phyloP scores from a whole-genome alignment of 2,797 vertebrate species.

The Kryptopterus vitreolus region DNA sequence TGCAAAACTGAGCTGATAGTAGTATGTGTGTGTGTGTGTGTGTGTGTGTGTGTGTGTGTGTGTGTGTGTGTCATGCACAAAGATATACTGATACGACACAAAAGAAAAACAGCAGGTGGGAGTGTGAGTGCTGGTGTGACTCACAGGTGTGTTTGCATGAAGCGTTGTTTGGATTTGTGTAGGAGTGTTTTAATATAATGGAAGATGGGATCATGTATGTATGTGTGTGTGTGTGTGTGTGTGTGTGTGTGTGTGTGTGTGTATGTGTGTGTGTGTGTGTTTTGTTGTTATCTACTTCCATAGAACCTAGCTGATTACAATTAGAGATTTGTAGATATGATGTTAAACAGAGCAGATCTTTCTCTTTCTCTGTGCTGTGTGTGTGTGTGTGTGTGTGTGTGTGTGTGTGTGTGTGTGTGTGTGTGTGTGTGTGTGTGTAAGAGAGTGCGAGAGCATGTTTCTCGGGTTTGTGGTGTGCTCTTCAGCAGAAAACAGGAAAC shows the following conservation, averaged over 20 bases:
- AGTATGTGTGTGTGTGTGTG: not conserved
- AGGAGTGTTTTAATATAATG: not conserved
- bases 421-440: not conserved
- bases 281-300: slow-evolving; percentile 10
- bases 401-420: slow-evolving; percentile 22
- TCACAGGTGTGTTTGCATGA: slow-evolving; percentile 14
- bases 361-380: slow-evolving; percentile 11
- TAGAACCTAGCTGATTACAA: not conserved
- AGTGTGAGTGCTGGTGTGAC: slow-evolving; percentile 17
- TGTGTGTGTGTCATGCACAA: not conserved
- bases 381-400: not conserved
- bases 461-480: slow-evolving; percentile 55
- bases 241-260: slow-evolving; percentile 15
- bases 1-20: not conserved
- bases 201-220: slow-evolving; percentile 1
- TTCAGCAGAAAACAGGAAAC: slow-evolving; percentile 64
- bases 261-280: slow-evolving; percentile 21
- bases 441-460: slow-evolving; percentile 1
- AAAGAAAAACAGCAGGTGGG: slow-evolving; percentile 25
- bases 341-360: slow-evolving; percentile 6
- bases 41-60: not conserved
- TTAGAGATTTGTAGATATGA: not conserved
- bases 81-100: not conserved
- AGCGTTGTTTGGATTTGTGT: slow-evolving; percentile 9
- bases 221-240: slow-evolving; percentile 25